phyloP scores from a whole-genome alignment of 2,888 invertebrate species.

The Rotaria socialis region DNA sequence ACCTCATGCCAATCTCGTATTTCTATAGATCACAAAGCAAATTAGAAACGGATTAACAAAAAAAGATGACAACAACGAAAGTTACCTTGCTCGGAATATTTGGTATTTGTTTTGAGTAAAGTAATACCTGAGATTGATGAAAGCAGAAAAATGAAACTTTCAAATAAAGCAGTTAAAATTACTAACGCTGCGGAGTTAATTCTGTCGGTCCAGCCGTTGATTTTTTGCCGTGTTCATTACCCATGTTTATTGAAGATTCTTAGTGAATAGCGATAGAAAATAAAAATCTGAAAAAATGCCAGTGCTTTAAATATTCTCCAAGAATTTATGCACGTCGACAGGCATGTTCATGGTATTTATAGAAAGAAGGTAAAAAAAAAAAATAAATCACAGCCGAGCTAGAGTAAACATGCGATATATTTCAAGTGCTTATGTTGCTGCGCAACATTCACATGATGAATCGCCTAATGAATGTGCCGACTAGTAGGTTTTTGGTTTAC shows the following conservation, averaged over 20 bases:
- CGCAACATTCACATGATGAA: too few species aligned
- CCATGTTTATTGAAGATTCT: not conserved
- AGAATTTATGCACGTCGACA: not conserved
- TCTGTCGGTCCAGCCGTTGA: not conserved
- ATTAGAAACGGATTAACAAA: too few species aligned
- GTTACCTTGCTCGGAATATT: not conserved
- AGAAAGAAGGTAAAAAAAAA: not conserved
- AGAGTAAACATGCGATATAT: too few species aligned
- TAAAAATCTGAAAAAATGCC: not conserved
- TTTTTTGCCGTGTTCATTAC: not conserved
- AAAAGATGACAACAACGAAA: too few species aligned
- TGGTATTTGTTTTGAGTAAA: not conserved
- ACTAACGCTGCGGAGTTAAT: not conserved
- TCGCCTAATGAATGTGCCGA: too few species aligned
- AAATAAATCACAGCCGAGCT: too few species aligned
- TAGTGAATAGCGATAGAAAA: not conserved
- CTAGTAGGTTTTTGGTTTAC: too few species aligned
- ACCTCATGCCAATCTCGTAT: conserved; percentile 9
- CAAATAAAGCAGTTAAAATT: not conserved
- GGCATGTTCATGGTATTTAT: not conserved
- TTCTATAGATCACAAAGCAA: not conserved
- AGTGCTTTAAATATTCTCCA: not conserved
- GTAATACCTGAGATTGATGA: not conserved
- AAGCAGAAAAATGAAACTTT: not conserved
- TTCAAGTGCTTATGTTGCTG: too few species aligned